These are phyloP conservation scores for Timema podura DNA, from an alignment of 2,888 invertebrate genomes.

Conservation along the genomic window DNA sequence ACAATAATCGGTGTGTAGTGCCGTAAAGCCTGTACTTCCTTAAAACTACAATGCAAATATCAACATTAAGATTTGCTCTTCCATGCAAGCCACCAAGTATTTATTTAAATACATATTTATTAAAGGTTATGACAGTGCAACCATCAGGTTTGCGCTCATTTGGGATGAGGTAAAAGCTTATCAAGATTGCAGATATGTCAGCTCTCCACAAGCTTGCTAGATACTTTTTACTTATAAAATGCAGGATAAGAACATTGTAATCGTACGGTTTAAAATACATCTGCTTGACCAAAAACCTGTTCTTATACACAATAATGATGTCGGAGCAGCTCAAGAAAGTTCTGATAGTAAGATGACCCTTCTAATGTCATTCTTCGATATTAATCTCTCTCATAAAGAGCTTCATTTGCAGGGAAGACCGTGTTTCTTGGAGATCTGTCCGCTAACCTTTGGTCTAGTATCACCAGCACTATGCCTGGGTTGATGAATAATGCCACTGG, in stretches of 20 bases:
- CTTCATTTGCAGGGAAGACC: too few species aligned
- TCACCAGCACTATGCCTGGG: too few species aligned
- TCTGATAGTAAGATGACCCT: too few species aligned
- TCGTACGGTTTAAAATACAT: background rate
- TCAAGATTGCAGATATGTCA: background rate
- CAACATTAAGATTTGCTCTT: constrained; percentile 39
- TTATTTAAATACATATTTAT: background rate
- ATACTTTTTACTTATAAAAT: background rate
- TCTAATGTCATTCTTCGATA: too few species aligned
- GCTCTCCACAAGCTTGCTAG: constrained; percentile 1
- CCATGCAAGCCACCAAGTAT: background rate
- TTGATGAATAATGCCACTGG: too few species aligned
- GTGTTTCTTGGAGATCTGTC: too few species aligned
- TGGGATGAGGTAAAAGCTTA: background rate
- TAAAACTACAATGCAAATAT: constrained; percentile 39
- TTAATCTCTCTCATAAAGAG: too few species aligned
- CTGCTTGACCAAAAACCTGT: background rate
- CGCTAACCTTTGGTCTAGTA: too few species aligned
- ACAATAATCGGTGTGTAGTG: too few species aligned
- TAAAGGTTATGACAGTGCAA: background rate
- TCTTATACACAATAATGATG: background rate
- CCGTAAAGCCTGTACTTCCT: constrained; percentile 41
- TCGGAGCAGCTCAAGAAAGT: background rate
- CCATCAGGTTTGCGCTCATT: background rate
- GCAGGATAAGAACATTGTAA: background rate